Evolutionary conservation across 37 sponge, comb jelly and placozoan species (phyloP).

Genomic region (Haliclona indistincta): DNA sequence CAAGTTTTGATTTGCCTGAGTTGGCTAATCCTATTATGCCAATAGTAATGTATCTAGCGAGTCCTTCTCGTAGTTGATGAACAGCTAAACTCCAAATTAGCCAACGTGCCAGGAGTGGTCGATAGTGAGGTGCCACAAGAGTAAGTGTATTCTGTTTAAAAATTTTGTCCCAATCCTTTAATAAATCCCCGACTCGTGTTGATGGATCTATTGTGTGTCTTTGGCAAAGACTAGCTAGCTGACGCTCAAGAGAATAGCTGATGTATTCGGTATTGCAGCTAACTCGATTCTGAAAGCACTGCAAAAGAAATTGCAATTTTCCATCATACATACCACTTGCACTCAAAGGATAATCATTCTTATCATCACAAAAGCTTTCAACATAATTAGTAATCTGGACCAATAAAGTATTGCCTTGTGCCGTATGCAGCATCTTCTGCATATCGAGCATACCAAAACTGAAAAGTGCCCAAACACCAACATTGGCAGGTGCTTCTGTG

Average conservation of each 20-base stretch:
- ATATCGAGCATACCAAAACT: neutral
- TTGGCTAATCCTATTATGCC: constrained; percentile 22
- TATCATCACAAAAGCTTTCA: neutral
- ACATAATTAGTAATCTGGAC: constrained; percentile 11
- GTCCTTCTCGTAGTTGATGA: constrained; percentile 13
- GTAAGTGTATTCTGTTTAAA: constrained; percentile 8
- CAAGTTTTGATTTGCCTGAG: constrained; percentile 29
- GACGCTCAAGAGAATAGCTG: constrained; percentile 30
- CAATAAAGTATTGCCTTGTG: constrained; percentile 10
- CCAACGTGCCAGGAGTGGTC: constrained; percentile 27
- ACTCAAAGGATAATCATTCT: neutral
- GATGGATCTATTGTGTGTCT: constrained; percentile 5
- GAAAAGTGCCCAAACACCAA: constrained; percentile 65
- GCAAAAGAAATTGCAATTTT: constrained; percentile 6
- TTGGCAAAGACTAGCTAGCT: constrained; percentile 4
- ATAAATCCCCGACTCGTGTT: constrained; percentile 1
- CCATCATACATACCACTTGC: constrained; percentile 1
- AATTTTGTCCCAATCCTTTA: constrained; percentile 8
- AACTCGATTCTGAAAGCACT: constrained; percentile 1
- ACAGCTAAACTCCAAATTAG: constrained; percentile 18
- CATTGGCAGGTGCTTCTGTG: constrained; percentile 38
- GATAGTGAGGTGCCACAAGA: neutral
- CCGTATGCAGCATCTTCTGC: neutral
- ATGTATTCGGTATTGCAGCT: constrained; percentile 8
- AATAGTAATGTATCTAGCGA: constrained; percentile 14